Percentiles rank a stretch among this genome's conserved stretches.
These are phyloP conservation scores for Lampris incognitus DNA, from an alignment of 2,113 vertebrate genomes.

Conservation along the genomic window DNA sequence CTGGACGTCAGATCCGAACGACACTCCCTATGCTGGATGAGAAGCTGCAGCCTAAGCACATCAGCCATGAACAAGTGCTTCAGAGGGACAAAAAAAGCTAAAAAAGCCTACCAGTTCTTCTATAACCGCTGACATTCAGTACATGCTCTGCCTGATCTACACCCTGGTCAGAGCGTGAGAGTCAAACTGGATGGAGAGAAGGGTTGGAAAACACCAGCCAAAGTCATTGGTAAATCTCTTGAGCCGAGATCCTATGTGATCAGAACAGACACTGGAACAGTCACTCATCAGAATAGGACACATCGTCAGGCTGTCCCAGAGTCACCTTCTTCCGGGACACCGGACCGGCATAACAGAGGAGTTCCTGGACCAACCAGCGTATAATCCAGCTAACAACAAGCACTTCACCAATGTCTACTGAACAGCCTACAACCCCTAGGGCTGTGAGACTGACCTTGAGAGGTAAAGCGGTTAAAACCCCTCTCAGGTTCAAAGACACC, in stretches of 20 bases:
- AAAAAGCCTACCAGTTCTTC: too few species aligned
- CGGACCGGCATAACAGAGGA: too few species aligned
- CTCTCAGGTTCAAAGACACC: too few species aligned
- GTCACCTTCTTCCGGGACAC: too few species aligned
- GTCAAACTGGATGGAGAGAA: constrained; percentile 31
- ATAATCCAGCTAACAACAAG: too few species aligned
- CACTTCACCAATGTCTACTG: too few species aligned
- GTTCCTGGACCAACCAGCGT: too few species aligned
- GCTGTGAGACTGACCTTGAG: too few species aligned
- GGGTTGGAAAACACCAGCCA: constrained; percentile 17
- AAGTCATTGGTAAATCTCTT: not conserved
- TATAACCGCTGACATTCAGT: too few species aligned
- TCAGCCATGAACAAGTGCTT: not conserved
- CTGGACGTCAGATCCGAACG: constrained; percentile 8
- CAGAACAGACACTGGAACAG: not conserved
- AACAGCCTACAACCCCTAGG: too few species aligned
- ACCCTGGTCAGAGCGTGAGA: not conserved
- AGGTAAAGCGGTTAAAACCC: too few species aligned
- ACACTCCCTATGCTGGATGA: not conserved
- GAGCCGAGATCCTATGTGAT: constrained; percentile 22
- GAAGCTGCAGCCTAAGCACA: not conserved
- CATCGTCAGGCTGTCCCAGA: too few species aligned
- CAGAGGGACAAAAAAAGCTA: not conserved
- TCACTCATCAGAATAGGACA: not conserved
- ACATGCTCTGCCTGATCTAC: not conserved